A percentile compares a stretch with the other conserved stretches of the same genome.
phyloP scores from a whole-genome alignment of 1,140 invertebrate genomes.

The Metopolophium dirhodum region DNA sequence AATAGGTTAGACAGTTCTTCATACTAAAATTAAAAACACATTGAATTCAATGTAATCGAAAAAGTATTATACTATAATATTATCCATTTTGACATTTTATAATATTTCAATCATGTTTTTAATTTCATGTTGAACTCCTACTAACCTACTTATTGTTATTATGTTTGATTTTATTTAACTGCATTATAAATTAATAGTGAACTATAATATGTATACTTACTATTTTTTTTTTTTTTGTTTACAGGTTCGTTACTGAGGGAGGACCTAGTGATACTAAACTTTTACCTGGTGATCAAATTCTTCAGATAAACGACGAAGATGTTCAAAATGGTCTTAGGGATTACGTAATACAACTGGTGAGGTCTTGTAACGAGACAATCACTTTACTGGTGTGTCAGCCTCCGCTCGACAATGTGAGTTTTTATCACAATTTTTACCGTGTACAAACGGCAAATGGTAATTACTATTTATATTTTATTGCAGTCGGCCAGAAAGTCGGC shows the following conservation, averaged over 20 bases:
- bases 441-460: neutral
- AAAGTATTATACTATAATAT: too few species aligned
- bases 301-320: conserved; percentile 88
- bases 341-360: conserved; percentile 87
- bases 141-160: neutral
- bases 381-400: conserved; percentile 83
- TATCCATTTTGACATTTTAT: too few species aligned
- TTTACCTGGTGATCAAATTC: conserved; percentile 87
- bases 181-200: neutral
- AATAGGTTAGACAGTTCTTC: neutral
- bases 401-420: conserved; percentile 72
- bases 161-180: neutral
- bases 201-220: neutral
- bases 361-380: conserved; percentile 79
- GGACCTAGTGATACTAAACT: conserved; percentile 89
- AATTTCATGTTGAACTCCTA: too few species aligned
- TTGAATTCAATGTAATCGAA: too few species aligned
- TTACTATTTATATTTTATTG: neutral
- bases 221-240: neutral
- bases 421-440: conserved; percentile 29
- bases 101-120: too few species aligned
- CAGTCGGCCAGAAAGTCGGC: conserved; percentile 79
- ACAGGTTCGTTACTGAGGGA: conserved; percentile 79
- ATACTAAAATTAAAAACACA: neutral
- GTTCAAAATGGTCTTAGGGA: conserved; percentile 83